Base-by-base conservation (phyloP, 2,888 invertebrate genomes). In the Malthinus seriepunctatus region DNA sequence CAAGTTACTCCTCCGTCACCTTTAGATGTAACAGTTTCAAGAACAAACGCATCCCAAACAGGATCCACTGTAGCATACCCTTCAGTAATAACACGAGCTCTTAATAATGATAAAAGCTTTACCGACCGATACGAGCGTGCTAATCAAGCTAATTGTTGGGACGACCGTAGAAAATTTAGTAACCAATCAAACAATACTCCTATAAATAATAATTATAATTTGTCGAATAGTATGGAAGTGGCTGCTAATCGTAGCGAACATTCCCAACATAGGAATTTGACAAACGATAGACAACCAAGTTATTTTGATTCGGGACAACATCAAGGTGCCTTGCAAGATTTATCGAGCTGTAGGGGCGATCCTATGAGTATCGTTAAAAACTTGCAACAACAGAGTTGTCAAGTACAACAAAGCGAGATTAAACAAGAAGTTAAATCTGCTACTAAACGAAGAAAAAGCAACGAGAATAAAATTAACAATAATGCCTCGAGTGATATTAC, bases 281-380 rank as follows among this genome's bases (percentile, higher is more conserved):
- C 39, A 5, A 42, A 42, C 15, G 81, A 81, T 64, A 81, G 86
- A 60, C 87, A 87, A 73, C 86, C 84, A 65, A 78, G 84, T 56
- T 89, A 87, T 78, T 88, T 88, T 74, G 88, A 89, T 71, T 79
- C 85, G 73, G 82, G 82, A 71, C 82, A 73, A 67, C 82, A 77
- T 67, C 84, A 83, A 68, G 82, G 83, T 14, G 84, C 86, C 32
- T 78, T 88, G 70, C 89, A 89, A 77, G 88, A 89, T 78, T 77
- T 89, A 51, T 88, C 87, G 58, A 88, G 88, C 73, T 89, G 89
- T 74, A 80, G 88, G 42, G 89, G 88, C 31, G 89, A 89, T 73
- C 88, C 89, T 3, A 89, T 89, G 88, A 88, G 86, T 72, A 87
- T 89, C 72, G 88, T 89, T 32, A 89, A 89, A 76, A 88, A 87